Base-by-base conservation (phyloP, 1,140 invertebrate genomes). In the Saxidomus purpurata region DNA sequence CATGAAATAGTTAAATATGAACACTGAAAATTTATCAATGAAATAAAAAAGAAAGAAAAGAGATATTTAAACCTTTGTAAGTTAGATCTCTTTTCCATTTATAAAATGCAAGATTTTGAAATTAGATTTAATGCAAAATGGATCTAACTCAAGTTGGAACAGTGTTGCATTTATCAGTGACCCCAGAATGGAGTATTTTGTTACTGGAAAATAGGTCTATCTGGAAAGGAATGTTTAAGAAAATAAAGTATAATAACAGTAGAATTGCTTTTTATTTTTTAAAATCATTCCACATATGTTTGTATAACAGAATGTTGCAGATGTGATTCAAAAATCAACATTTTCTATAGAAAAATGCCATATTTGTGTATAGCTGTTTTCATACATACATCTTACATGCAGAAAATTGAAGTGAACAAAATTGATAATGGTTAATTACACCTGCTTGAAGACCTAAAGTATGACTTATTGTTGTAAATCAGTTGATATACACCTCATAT, bases 41-140 rank as follows among this genome's bases (percentile, higher is more conserved):
- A 36, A 22, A 36, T 9, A 19, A 1, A 9, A 40, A 40, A 36
- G 25, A 40, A 19, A 36, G 38, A 74, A 74, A 74, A 40, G 28
- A 55, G 52, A 55, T 74, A 36, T 74, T 74, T 74, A 25, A 74
- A 40, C 22, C 13, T 15, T 36, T 40, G 15, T 43, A 36, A 74
- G 69, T 40, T 74, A 74, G 36, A 74, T 40, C 40, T 40, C 40
- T 74, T 36, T 74, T 74, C 36, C 69, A 43, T 6, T 74, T n/a
- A 74, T 40, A 74, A 40, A 40, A 4, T 15, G 25, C 4, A 0
- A 6, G 19, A n/a, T 74, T 74, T n/a, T 43, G 8, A 34, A 25
- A 38, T 13, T 31, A 36, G 36, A 40, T 13, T 74, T 34, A n/a
- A 0, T 25, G 69, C 69, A 74, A 74, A 74, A 74, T 34, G 13